phyloP scores from a whole-genome alignment of 2,797 vertebrate species.

The Enteromius anoplus region DNA sequence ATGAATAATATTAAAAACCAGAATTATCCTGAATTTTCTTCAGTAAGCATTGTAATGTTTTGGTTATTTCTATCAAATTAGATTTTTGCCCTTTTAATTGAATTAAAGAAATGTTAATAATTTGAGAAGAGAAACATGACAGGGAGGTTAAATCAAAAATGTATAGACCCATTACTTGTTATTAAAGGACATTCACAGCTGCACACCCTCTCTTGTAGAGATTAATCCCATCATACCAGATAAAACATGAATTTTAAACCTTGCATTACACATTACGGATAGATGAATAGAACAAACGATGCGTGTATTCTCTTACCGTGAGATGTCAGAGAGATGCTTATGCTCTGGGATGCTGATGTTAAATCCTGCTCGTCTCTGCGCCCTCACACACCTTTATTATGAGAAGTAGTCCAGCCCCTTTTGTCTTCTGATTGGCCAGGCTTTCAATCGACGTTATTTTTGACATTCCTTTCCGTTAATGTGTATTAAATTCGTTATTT shows the following conservation, averaged over 20 bases:
- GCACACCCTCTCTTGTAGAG: not conserved
- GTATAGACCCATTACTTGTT: not conserved
- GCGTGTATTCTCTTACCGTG: constrained; percentile 53
- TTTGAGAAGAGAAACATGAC: not conserved
- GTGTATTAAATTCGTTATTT: not conserved
- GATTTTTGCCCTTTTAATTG: not conserved
- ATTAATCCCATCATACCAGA: not conserved
- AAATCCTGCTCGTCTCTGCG: constrained; percentile 51
- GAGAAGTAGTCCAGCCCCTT: constrained; percentile 48
- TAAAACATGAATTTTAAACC: not conserved
- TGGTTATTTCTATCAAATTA: not conserved
- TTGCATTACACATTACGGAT: not conserved
- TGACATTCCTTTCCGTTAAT: not conserved
- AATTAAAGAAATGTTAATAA: not conserved
- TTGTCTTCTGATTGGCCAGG: constrained; percentile 48
- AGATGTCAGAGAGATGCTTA: constrained; percentile 32
- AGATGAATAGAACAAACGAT: not conserved
- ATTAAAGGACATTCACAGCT: constrained; percentile 28
- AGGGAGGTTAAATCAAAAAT: not conserved
- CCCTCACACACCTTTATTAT: constrained; percentile 57
- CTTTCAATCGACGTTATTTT: not conserved
- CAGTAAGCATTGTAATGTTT: not conserved
- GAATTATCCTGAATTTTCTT: not conserved
- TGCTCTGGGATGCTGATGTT: constrained; percentile 29
- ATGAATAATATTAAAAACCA: not conserved